Evolutionary conservation across 1,140 invertebrate species (phyloP), one percentile per base, ranked within the genome.

Genomic region (Zaprionus kolodkinae): DNA sequence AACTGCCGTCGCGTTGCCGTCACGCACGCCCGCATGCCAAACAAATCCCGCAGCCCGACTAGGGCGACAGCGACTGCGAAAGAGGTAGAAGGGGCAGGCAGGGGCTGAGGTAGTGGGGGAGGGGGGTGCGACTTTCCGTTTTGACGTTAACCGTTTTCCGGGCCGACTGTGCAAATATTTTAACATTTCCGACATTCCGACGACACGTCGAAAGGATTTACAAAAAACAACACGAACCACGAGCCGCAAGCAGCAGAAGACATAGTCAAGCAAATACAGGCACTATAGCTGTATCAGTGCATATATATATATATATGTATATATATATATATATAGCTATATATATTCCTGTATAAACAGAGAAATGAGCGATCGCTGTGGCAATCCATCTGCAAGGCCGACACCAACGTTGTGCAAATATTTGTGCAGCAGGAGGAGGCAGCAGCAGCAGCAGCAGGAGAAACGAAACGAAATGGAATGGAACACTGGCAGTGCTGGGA

Each of bases 171-270:
- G 81, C 85, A 89, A 89, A 89, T 89, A 89, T 89, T 89, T 89
- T 74, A 76, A 81, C 85, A 77, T 59, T 66, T 89, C 67, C 72
- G 72, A 75, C 75, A 81, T 79, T 81, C 72, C 52, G 78, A 81
- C 67, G 81, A 89, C 85, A 89, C 85, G 85, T 88, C 64, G 85
- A 89, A 88, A 73, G 85, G 85, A 88, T 88, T 88, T 88, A 63
- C 85, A 68, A 74, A 71, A 76, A 65, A 74, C 43, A 62, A 79
- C 50, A 79, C 43, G 35, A 50, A 13, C 38, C 38, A 40, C 38
- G 38, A 27, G 25, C 25, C 25, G 4, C 1, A 4, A 27, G n/a
- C 40, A 43, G n/a, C n/a, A 30, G 27, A 45, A 15, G 40, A 45
- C 56, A 15, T 33, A 50, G 52, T 27, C 36, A 72, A 62, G 64